Percentiles rank a stretch among this genome's conserved stretches.
Evolutionary conservation across 2,797 vertebrate genomes (phyloP).

Genomic region (Siniperca scherzeri): DNA sequence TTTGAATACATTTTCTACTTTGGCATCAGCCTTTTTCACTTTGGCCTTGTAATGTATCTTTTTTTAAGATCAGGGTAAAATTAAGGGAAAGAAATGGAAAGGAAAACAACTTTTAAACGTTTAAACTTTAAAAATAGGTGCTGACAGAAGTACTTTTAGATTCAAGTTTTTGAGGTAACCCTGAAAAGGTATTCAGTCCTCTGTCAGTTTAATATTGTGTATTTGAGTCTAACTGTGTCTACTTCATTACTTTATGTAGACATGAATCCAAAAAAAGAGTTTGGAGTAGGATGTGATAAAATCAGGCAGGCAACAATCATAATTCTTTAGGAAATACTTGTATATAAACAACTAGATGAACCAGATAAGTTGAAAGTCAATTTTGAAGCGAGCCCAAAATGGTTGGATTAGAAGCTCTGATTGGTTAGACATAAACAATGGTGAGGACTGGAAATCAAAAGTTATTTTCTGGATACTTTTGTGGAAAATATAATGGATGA

Average conservation of each 20-base stretch:
- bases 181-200: background rate
- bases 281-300: slow-evolving; percentile 39
- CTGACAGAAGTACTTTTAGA: slow-evolving; percentile 18
- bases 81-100: slow-evolving; percentile 21
- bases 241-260: slow-evolving; percentile 9
- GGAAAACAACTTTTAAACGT: slow-evolving; percentile 19
- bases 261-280: slow-evolving; percentile 26
- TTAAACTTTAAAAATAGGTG: slow-evolving; percentile 17
- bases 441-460: slow-evolving; percentile 29
- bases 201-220: background rate
- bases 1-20: background rate
- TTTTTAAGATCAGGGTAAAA: slow-evolving; percentile 6
- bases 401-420: slow-evolving; percentile 8
- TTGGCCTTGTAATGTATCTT: background rate
- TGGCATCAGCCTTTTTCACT: slow-evolving; percentile 1
- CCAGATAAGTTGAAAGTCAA: slow-evolving; percentile 17
- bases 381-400: slow-evolving; percentile 1
- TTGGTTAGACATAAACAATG: slow-evolving; percentile 32
- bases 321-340: slow-evolving; percentile 42
- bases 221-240: slow-evolving; percentile 14
- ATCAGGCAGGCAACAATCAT: slow-evolving; percentile 36
- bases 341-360: slow-evolving; percentile 47
- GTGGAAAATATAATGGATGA: slow-evolving; percentile 58
- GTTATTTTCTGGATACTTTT: slow-evolving; percentile 52
- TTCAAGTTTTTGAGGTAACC: slow-evolving; percentile 22